Evolutionary conservation across 2,113 vertebrate genomes (phyloP).

Genomic region (Haemorhous mexicanus): DNA sequence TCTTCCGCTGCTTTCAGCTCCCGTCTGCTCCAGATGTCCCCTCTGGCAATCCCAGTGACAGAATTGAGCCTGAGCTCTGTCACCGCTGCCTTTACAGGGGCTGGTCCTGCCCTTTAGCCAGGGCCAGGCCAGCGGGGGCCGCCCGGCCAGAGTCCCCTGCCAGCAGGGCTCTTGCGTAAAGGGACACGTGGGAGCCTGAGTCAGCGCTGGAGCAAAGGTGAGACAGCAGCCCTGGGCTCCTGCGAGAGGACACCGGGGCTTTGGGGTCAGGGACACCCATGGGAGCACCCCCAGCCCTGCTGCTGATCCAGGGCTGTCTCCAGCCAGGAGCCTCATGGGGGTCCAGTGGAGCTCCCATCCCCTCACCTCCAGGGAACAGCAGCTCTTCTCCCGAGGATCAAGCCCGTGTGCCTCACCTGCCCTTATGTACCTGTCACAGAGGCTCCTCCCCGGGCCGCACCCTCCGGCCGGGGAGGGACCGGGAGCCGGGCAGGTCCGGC

Average conservation of each 20-base stretch:
- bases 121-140: not conserved
- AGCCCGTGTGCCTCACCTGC: fast-evolving
- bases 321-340: fast-evolving
- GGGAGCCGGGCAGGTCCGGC: too few relatives aligned
- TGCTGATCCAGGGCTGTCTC: not conserved
- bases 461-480: not conserved
- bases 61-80: not conserved
- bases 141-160: not conserved
- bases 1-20: not conserved
- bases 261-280: fast-evolving
- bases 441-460: not conserved
- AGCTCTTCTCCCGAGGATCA: fast-evolving
- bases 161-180: not conserved
- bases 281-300: fast-evolving
- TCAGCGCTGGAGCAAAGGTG: slow-evolving; percentile 36
- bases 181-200: not conserved
- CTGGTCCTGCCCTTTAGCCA: slow-evolving; percentile 2
- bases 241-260: fast-evolving
- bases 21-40: not conserved
- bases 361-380: not conserved
- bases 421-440: not conserved
- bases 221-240: fast-evolving
- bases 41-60: not conserved
- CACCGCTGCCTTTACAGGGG: not conserved
- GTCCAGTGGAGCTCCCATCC: fast-evolving